These are phyloP conservation scores for Lycocerus yunnanus DNA, from an alignment of 2,888 invertebrate genomes.

Conservation along the genomic window DNA sequence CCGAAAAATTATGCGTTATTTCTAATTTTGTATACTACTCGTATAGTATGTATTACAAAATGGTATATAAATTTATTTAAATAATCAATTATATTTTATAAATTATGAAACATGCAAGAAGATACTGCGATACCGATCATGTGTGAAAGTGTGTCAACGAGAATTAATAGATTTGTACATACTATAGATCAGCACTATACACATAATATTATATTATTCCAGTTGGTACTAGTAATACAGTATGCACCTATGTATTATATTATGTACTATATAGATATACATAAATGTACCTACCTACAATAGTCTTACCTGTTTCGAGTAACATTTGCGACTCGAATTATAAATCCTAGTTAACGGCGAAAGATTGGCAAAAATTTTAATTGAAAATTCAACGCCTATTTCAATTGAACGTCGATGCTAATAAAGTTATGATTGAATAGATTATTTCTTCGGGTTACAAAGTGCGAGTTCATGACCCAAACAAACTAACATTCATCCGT, in stretches of 20 bases:
- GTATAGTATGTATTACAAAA: not conserved
- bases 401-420: slow-evolving; percentile 4
- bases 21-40: too few relatives aligned
- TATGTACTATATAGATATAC: too few relatives aligned
- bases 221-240: too few relatives aligned
- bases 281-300: not conserved
- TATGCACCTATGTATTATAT: too few relatives aligned
- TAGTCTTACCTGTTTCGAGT: not conserved
- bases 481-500: slow-evolving; percentile 45
- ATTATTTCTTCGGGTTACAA: slow-evolving; percentile 45
- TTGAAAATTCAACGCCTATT: slow-evolving; percentile 2
- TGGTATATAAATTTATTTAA: not conserved
- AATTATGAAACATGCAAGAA: slow-evolving; percentile 7
- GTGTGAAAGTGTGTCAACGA: slow-evolving; percentile 14
- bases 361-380: slow-evolving; percentile 4
- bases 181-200: not conserved
- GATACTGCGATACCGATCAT: not conserved
- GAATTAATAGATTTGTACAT: not conserved
- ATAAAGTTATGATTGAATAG: slow-evolving; percentile 39
- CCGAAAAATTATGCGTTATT: too few relatives aligned
- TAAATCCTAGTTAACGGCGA: not conserved
- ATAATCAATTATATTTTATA: slow-evolving; percentile 18
- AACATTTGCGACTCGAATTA: not conserved
- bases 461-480: slow-evolving; percentile 47
- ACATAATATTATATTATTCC: too few relatives aligned